A percentile compares a stretch with the other conserved stretches of the same genome.
Conservation (phyloP, 2,888 invertebrate species). For the Liodrosophila aerea region DNA sequence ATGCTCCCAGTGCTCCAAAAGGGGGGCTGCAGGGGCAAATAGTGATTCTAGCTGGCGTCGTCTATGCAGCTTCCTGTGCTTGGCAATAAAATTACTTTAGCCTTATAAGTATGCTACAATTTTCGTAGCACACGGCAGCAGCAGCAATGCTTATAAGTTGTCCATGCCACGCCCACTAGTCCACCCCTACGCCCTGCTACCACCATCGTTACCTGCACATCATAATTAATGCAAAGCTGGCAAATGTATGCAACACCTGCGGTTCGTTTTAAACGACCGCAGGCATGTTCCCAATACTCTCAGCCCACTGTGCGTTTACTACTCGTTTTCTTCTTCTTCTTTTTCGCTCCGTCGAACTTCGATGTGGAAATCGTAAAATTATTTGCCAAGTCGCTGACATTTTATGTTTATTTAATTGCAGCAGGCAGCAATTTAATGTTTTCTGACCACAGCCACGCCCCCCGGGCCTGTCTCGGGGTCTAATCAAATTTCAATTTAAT, state of each 20-base stretch:
- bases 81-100: conserved; percentile 71
- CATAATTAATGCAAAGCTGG: conserved; percentile 83
- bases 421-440: conserved; percentile 29
- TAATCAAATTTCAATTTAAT: conserved; percentile 67
- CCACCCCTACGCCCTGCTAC: conserved; percentile 13
- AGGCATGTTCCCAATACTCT: conserved; percentile 50
- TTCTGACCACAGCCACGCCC: conserved; percentile 15
- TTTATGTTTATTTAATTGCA: conserved; percentile 74
- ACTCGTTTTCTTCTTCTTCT: not conserved
- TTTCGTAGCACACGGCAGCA: conserved; percentile 43
- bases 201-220: conserved; percentile 56
- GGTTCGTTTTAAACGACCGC: conserved; percentile 82
- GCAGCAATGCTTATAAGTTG: conserved; percentile 78
- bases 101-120: conserved; percentile 70
- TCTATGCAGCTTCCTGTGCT: conserved; percentile 67
- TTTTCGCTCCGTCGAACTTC: too few species aligned
- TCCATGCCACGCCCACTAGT: conserved; percentile 60
- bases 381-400: conserved; percentile 66
- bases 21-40: not conserved
- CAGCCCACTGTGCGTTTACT: not conserved
- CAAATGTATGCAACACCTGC: conserved; percentile 83
- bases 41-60: conserved; percentile 25
- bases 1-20: conserved; percentile 50
- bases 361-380: conserved; percentile 56
- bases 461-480: conserved; percentile 29